Evolutionary conservation across 2,113 vertebrate genomes (phyloP), one percentile per base, ranked within the genome.

Genomic region (Orthonyx spaldingii): DNA sequence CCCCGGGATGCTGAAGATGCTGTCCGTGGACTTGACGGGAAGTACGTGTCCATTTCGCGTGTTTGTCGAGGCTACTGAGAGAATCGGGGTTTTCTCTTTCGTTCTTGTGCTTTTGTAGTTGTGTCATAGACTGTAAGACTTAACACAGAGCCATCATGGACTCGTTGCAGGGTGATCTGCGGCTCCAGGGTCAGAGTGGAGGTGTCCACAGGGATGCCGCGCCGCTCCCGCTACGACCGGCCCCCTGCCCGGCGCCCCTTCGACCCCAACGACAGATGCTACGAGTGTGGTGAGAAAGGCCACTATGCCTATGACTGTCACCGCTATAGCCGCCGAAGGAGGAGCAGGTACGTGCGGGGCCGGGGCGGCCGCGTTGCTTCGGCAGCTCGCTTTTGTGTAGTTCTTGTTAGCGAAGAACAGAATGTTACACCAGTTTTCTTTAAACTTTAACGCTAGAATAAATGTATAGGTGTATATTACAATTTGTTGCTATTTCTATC

Each of bases 221-320:
- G 98, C 12, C 97, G 98, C 71, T 99, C 98, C 87, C 98, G 98
- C 49, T 98, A 96, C 32, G 98, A 99, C 74, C 97, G 98, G 47
- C 98, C 98, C n/a, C 98, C 98, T 18, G 98, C 98, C 97, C 97
- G 98, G 22, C 98, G 98, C 57, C 98, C 98, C 60, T 99, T 99
- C 89, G 98, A 99, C 96, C 98, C 98, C 12, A 98, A 98, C 74
- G 98, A 99, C 97, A 98, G 98, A 79, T 99, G 98, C 90, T 99
- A 99, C 68, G 98, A 99, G 75, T 99, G 98, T 94, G 98, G 98
- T 22, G 98, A 99, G 97, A 99, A 98, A 97, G 98, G 98, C 90
- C 98, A 99, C 97, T 99, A 99, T 96, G 98, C 98, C 82, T 99
- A 99, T 84, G 98, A 99, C 93, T 99, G 98, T 72, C 98, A 98